Evolutionary conservation across 2,113 vertebrate species (phyloP), one percentile per base, ranked within the genome.

Genomic region (Stigmatopora argus): DNA sequence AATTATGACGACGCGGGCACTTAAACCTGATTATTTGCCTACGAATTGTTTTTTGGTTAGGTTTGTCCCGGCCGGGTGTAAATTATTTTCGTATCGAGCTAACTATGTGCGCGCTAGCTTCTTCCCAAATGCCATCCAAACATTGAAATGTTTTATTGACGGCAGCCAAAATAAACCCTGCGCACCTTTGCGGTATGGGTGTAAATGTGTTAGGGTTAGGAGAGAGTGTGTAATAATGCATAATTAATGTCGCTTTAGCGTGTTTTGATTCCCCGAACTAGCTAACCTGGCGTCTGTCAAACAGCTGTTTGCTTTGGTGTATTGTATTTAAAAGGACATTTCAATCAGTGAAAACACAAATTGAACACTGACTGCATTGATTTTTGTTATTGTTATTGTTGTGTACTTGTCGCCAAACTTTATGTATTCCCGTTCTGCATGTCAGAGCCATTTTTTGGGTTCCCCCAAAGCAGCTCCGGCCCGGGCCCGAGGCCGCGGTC

Each of bases 401-500:
- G 10, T 23, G 0, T 23, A 47, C 23, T 15, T 13, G n/a, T 5
- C 4, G 14, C 13, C 51, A 5, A 34, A 17, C 65, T 14, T 60
- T n/a, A 46, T 47, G 13, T 12, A 4, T 31, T 15, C 17, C 65
- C 10, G 73, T 9, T 66, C 55, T 71, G 11, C 46, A 23, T 86
- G 85, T 75, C 85, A 88, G 84, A 80, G 62, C 75, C 73, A 75
- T 84, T 8, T 41, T 80, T 86, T 88, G 88, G 85, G 84, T 75
- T 80, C 79, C 70, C 73, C 69, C 46, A 79, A 83, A 75, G 73
- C 62, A 62, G 82, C 59, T 86, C 86, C 73, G 85, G 86, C 86
- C 84, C 83, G 88, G 91, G 89, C 90, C 90, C 84, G 80, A 88
- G 88, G 89, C 90, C 91, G 86, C 89, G 89, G 89, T 85, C 85